phyloP scores from a whole-genome alignment of 2,113 vertebrate genomes.

The Brienomyrus longianalis region DNA sequence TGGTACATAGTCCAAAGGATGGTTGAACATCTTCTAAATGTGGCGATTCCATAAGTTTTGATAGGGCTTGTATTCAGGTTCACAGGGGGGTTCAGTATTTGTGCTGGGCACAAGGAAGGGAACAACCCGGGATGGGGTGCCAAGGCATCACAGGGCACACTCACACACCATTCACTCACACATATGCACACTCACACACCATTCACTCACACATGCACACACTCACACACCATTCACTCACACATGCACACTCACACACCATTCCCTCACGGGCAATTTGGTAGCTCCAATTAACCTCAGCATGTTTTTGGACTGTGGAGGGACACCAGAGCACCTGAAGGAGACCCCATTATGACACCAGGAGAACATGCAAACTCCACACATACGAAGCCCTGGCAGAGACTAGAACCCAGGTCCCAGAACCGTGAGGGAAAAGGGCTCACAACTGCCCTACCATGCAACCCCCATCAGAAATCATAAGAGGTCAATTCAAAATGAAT shows the following conservation, averaged over 20 bases:
- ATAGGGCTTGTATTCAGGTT: neutral
- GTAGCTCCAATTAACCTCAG: too few relatives aligned
- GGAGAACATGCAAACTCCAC: neutral
- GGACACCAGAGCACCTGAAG: too few relatives aligned
- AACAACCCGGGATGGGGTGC: neutral
- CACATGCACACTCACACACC: too few relatives aligned
- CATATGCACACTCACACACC: too few relatives aligned
- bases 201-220: too few relatives aligned
- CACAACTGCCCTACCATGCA: neutral
- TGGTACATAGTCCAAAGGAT: neutral
- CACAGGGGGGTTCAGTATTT: neutral
- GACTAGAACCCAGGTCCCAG: too few relatives aligned
- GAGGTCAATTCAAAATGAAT: neutral
- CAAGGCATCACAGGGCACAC: neutral
- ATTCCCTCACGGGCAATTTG: too few relatives aligned
- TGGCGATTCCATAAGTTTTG: neutral
- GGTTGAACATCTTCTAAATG: neutral
- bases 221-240: too few relatives aligned
- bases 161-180: too few relatives aligned
- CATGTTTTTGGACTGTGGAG: too few relatives aligned
- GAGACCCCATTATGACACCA: neutral
- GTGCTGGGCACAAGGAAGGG: neutral
- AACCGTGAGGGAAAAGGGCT: neutral
- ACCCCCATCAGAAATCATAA: neutral
- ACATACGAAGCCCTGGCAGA: neutral